Conservation (phyloP, 2,888 invertebrate species). For the Pristionchus maxplancki region DNA sequence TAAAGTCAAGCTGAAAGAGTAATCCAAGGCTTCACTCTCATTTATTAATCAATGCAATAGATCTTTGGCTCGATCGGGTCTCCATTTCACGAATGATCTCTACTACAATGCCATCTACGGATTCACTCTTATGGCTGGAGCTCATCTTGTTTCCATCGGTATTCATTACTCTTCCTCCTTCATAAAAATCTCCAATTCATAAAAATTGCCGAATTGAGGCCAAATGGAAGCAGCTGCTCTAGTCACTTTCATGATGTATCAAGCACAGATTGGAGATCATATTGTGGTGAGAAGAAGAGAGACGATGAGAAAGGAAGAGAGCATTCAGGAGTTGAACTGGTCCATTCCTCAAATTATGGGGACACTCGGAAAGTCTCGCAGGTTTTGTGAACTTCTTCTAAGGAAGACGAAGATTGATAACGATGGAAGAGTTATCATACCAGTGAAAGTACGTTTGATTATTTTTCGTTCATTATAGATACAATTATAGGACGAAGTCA, state of each 20-base stretch:
- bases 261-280: conserved; percentile 76
- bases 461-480: not conserved
- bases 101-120: conserved; percentile 60
- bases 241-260: conserved; percentile 78
- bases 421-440: not conserved
- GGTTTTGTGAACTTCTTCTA: conserved; percentile 65
- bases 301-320: not conserved
- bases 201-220: not conserved
- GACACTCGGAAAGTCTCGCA: conserved; percentile 78
- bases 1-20: not conserved
- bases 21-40: not conserved
- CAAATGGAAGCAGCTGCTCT: conserved; percentile 63
- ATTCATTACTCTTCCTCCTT: not conserved
- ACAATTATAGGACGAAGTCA: conserved; percentile 82
- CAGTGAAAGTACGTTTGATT: not conserved
- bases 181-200: too few species aligned
- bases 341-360: conserved; percentile 79
- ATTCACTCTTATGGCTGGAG: conserved; percentile 78
- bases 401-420: conserved; percentile 52
- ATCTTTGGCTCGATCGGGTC: conserved; percentile 76
- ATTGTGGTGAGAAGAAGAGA: not conserved
- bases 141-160: conserved; percentile 76
- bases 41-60: not conserved
- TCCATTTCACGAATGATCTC: conserved; percentile 75
- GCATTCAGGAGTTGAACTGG: conserved; percentile 75